These are phyloP conservation scores for Parauchenoglanis punctatus DNA, from an alignment of 2,797 vertebrate genomes.

Conservation along the genomic window DNA sequence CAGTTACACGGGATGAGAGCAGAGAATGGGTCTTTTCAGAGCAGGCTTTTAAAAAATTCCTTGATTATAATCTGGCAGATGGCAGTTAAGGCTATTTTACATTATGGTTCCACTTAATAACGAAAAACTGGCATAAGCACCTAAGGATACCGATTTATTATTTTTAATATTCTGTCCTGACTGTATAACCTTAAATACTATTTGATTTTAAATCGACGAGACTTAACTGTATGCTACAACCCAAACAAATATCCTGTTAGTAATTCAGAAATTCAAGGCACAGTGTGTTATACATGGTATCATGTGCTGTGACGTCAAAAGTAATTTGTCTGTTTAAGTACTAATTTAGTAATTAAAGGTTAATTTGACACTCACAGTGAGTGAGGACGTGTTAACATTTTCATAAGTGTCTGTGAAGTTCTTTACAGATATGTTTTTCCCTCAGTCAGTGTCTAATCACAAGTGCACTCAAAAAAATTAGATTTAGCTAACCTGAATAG, in stretches of 20 bases:
- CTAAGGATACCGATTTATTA: neutral
- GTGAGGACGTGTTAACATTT: neutral
- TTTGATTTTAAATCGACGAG: neutral
- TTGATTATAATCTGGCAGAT: neutral
- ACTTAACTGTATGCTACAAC: neutral
- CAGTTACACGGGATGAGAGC: neutral
- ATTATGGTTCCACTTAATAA: neutral
- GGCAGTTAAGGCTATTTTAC: neutral
- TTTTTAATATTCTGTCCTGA: neutral
- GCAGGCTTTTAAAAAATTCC: neutral
- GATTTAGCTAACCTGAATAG: neutral
- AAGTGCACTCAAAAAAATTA: neutral
- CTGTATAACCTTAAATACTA: neutral
- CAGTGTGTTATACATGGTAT: neutral
- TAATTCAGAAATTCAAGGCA: neutral
- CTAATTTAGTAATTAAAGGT: neutral
- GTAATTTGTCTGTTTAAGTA: too few relatives aligned
- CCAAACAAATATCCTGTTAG: neutral
- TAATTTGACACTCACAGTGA: neutral
- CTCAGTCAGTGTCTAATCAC: neutral
- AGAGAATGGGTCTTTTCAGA: neutral
- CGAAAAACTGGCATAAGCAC: neutral
- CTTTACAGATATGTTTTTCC: neutral
- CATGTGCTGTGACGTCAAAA: too few relatives aligned
- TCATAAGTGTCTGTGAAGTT: neutral